phyloP scores from a whole-genome alignment of 2,113 vertebrate genomes.

The Sturnus vulgaris region DNA sequence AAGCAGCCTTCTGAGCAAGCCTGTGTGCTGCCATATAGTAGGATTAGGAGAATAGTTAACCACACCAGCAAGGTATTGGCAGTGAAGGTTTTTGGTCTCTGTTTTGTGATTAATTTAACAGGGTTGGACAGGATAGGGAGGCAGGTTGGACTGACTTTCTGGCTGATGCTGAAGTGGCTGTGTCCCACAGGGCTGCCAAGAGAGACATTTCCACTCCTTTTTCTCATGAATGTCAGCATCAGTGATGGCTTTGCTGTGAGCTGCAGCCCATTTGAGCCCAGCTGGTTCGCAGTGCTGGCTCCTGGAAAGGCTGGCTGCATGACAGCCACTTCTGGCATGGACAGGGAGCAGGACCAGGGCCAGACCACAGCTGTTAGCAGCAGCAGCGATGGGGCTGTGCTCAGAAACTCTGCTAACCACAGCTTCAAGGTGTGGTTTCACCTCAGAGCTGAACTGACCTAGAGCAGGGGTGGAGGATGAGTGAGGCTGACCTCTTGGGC shows the following conservation, averaged over 20 bases:
- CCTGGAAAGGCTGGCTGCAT: not conserved
- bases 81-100: not conserved
- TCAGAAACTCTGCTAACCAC: not conserved
- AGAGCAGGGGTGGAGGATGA: not conserved
- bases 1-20: not conserved
- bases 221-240: not conserved
- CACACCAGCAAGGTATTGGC: not conserved
- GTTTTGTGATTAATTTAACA: not conserved
- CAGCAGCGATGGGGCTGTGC: not conserved
- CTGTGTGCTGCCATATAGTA: not conserved
- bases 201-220: not conserved
- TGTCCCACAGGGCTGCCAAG: not conserved
- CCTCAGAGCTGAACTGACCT: not conserved
- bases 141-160: not conserved
- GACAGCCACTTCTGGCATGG: not conserved
- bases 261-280: accelerated
- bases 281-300: not conserved
- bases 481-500: not conserved
- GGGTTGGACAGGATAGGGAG: not conserved
- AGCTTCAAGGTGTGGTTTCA: not conserved
- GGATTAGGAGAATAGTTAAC: not conserved
- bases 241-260: not conserved
- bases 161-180: not conserved
- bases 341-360: not conserved
- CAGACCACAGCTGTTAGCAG: not conserved